Evolutionary conservation across 1,140 invertebrate genomes (phyloP).

Genomic region (Aphis craccivora): DNA sequence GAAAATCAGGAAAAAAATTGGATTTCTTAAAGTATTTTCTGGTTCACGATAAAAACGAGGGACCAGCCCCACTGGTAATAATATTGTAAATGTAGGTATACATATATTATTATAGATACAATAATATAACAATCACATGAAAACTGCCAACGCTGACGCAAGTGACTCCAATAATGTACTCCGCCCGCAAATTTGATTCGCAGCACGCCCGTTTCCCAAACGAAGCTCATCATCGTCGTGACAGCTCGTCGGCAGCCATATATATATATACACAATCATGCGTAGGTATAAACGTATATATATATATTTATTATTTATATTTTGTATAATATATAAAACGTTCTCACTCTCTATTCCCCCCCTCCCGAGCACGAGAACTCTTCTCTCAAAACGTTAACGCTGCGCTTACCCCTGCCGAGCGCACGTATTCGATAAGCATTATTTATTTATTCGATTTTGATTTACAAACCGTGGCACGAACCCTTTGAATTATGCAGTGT

Average conservation of each 20-base stretch:
- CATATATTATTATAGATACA: not conserved
- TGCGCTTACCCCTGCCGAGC: not conserved
- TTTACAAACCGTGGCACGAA: not conserved
- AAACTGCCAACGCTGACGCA: not conserved
- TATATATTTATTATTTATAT: constrained; percentile 14
- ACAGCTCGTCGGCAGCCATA: not conserved
- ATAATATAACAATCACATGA: not conserved
- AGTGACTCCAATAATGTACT: not conserved
- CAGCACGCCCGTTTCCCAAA: constrained; percentile 23
- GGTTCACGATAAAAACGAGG: not conserved
- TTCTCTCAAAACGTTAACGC: not conserved
- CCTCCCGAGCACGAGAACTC: not conserved
- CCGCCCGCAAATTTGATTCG: not conserved
- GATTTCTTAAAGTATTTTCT: not conserved
- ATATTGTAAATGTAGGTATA: not conserved
- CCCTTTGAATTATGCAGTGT: not conserved
- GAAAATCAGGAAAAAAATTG: not conserved
- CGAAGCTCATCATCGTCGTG: constrained; percentile 21
- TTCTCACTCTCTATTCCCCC: not conserved
- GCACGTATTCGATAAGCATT: not conserved
- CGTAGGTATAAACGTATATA: not conserved
- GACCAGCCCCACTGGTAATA: not conserved
- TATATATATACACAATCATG: not conserved
- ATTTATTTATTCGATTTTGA: not conserved
- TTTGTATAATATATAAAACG: not conserved